Evolutionary conservation across 2,113 vertebrate species (phyloP), one percentile per base, ranked within the genome.

Genomic region (Propithecus coquereli): DNA sequence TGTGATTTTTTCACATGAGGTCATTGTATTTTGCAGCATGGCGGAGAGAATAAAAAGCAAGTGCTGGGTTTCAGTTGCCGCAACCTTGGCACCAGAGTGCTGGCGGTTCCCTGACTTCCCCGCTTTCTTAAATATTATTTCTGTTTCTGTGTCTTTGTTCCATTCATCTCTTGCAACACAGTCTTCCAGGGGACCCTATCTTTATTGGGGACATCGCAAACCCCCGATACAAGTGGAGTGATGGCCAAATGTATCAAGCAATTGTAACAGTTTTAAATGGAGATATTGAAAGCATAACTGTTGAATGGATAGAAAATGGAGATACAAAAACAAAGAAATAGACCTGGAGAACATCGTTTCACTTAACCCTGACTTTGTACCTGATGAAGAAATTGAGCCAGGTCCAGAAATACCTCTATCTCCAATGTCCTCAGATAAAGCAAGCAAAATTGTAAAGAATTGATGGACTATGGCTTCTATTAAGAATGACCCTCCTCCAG

Each of bases 321-420:
- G 99, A 99, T 98, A 99, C 99, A 93, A 99, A 99, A 98, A 99
- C 81, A 89, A 80, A 97, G 98, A 99, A 99, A 99, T 99, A 97
- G 99, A 99, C 97, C 98, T 99, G 98, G 99, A 99, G 95, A 99
- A 99, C 96, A 98, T 99, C 98, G 99, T 99, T 97, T 98, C 99
- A 91, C 99, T 99, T 98, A 99, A 99, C 97, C 99, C 99, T 86
- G 99, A 99, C 82, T 98, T 99, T 87, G 99, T 97, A 79, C 99
- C 99, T 37, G 99, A 99, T 93, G 99, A 99, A 96, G 99, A 99
- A 97, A 98, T 99, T 87, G 98, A 99, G 63, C 99, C 98, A 77
- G 98, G 98, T 93, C 98, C 99, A 9, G 99, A 99, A 95, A 98
- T 98, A 45, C 98, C 99, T 79, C 98, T 99, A 91, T 99, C 99